Evolutionary conservation across 2,888 invertebrate species (phyloP).

Genomic region (Pyralis farinalis): DNA sequence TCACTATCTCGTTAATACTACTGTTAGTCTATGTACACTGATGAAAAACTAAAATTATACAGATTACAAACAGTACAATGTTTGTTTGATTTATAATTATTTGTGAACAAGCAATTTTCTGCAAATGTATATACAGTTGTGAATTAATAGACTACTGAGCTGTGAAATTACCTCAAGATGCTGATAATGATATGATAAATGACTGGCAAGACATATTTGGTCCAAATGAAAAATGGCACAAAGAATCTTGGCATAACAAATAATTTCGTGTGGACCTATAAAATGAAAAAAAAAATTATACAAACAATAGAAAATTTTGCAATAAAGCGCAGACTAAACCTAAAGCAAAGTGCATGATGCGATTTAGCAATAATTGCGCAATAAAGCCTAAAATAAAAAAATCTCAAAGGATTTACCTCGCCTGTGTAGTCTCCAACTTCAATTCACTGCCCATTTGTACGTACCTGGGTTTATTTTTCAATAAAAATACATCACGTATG

Average conservation of each 20-base stretch:
- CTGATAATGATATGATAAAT: constrained; percentile 52
- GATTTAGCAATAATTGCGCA: constrained; percentile 47
- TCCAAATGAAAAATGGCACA: constrained; percentile 48
- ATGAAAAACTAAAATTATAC: no score
- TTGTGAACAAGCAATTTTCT: no score
- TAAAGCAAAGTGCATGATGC: constrained; percentile 13
- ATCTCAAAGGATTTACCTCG: constrained; percentile 44
- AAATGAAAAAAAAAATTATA: constrained; percentile 25
- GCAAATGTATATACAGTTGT: no score
- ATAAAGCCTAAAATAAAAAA: constrained; percentile 27
- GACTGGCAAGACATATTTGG: constrained; percentile 43
- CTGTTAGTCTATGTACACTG: no score
- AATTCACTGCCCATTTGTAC: constrained; percentile 73
- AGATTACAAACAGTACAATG: no score
- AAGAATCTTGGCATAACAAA: constrained; percentile 46
- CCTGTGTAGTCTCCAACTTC: constrained; percentile 48
- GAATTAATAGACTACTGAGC: constrained; percentile 12
- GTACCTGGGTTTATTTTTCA: constrained; percentile 57
- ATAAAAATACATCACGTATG: constrained; percentile 48
- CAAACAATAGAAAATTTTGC: constrained; percentile 16
- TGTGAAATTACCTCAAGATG: constrained; percentile 52
- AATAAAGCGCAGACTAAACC: constrained; percentile 10
- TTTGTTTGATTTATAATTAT: no score
- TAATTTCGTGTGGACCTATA: constrained; percentile 35
- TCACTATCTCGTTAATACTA: no score